A percentile compares a stretch with the other conserved stretches of the same genome.
Conservation (phyloP, 2,888 invertebrate species). For the Cancer borealis region DNA sequence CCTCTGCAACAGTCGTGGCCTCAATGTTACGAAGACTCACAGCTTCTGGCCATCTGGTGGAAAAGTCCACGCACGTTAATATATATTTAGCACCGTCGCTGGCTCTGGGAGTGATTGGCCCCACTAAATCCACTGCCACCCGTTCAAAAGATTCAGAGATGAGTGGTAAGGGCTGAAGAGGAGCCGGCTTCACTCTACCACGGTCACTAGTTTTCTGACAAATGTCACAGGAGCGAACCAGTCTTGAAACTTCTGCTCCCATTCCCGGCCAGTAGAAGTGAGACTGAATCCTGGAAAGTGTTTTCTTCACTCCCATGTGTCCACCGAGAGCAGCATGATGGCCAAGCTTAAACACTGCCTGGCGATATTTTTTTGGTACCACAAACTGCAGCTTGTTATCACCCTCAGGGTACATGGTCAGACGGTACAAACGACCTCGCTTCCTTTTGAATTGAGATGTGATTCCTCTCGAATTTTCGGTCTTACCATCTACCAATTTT, state of each 20-base stretch:
- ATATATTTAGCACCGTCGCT: neutral
- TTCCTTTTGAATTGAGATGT: too few relatives aligned
- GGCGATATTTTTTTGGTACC: neutral
- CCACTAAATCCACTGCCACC: slow-evolving; percentile 12
- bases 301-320: neutral
- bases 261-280: neutral
- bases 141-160: slow-evolving; percentile 29
- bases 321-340: neutral
- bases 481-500: too few relatives aligned
- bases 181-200: neutral
- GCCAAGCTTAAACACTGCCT: slow-evolving; percentile 1
- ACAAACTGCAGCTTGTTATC: neutral
- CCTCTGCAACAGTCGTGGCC: neutral
- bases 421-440: too few relatives aligned
- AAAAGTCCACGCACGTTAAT: slow-evolving; percentile 34
- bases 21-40: slow-evolving; percentile 12
- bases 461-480: too few relatives aligned
- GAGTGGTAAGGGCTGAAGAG: neutral
- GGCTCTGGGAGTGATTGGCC: neutral
- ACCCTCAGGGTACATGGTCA: too few relatives aligned
- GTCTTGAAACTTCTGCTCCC: neutral
- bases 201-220: slow-evolving; percentile 28
- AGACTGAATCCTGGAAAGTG: neutral
- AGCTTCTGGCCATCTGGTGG: slow-evolving; percentile 54
- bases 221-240: neutral